These are phyloP conservation scores for Asteroscopus sphinx DNA, from an alignment of 2,888 invertebrate genomes.

Conservation along the genomic window DNA sequence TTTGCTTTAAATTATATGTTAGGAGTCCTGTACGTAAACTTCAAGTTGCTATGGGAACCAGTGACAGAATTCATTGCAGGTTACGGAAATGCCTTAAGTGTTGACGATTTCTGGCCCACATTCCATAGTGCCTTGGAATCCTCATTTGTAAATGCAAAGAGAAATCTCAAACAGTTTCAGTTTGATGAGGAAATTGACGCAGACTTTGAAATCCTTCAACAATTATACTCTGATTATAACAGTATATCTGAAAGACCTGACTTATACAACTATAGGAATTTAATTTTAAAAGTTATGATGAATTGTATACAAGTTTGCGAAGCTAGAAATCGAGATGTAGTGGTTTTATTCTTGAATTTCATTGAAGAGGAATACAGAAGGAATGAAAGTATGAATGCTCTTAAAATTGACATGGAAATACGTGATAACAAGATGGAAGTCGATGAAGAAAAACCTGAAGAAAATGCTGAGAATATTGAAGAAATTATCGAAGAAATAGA, in stretches of 20 bases:
- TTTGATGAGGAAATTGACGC: slow-evolving; percentile 79
- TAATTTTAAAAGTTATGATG: slow-evolving; percentile 95
- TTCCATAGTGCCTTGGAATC: slow-evolving; percentile 91
- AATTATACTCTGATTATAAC: slow-evolving; percentile 78
- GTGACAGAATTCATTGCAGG: slow-evolving; percentile 93
- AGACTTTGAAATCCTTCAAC: slow-evolving; percentile 69
- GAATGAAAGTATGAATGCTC: slow-evolving; percentile 76
- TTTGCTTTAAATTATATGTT: slow-evolving; percentile 94
- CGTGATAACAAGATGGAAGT: slow-evolving; percentile 83
- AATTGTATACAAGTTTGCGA: slow-evolving; percentile 94
- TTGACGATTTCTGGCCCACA: slow-evolving; percentile 93
- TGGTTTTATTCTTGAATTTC: slow-evolving; percentile 94
- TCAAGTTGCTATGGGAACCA: slow-evolving; percentile 97
- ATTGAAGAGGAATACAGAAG: slow-evolving; percentile 91
- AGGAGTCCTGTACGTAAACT: slow-evolving; percentile 95
- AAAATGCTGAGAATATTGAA: slow-evolving; percentile 72
- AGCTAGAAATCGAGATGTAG: slow-evolving; percentile 94
- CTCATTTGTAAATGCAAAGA: slow-evolving; percentile 84
- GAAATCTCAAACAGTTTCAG: slow-evolving; percentile 72
- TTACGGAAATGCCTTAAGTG: slow-evolving; percentile 91
- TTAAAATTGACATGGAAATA: slow-evolving; percentile 90
- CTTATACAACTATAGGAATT: slow-evolving; percentile 93
- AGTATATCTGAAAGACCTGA: slow-evolving; percentile 91
- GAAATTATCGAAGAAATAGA: slow-evolving; percentile 76
- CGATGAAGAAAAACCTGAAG: slow-evolving; percentile 70